A percentile compares a stretch with the other conserved stretches of the same genome.
Conservation (phyloP, 23 tunicate species). For the Trididemnum nubilum region DNA sequence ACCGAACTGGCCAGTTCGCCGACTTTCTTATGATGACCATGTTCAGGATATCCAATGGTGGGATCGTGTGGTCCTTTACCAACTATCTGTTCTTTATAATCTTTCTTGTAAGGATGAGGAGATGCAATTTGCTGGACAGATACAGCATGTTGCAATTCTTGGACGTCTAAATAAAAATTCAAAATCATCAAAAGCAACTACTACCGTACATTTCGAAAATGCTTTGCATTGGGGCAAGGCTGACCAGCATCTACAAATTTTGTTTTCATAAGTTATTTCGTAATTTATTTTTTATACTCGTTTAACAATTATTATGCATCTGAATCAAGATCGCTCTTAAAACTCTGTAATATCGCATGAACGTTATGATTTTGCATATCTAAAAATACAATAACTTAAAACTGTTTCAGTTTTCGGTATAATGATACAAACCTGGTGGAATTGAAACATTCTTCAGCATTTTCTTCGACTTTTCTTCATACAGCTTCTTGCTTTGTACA, state of each 20-base stretch:
- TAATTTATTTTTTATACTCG: too few species aligned
- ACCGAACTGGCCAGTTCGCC: slow-evolving; percentile 39
- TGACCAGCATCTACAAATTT: too few species aligned
- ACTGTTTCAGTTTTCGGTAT: too few species aligned
- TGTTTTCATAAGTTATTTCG: too few species aligned
- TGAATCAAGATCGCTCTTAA: too few species aligned
- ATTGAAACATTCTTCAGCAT: slow-evolving; percentile 52
- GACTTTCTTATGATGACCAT: slow-evolving; percentile 63
- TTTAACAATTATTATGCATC: too few species aligned
- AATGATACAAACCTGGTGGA: slow-evolving; percentile 65
- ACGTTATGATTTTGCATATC: too few species aligned
- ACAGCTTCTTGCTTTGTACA: slow-evolving; percentile 70
- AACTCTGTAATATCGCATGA: too few species aligned
- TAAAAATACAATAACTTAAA: too few species aligned
- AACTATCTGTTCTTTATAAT: slow-evolving; percentile 62
- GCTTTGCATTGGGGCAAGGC: too few species aligned
- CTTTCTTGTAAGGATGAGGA: slow-evolving; percentile 56
- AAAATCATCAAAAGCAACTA: not conserved
- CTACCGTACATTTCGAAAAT: too few species aligned
- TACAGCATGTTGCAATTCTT: slow-evolving; percentile 69
- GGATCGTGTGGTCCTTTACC: slow-evolving; percentile 87
- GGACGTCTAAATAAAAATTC: slow-evolving; percentile 38
- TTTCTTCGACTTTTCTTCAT: slow-evolving; percentile 66
- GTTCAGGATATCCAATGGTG: slow-evolving; percentile 86
- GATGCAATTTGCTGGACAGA: slow-evolving; percentile 56